These are phyloP conservation scores for Henricia sp. DNA, from an alignment of 53 echinoderm and acorn worm genomes.

Conservation along the genomic window DNA sequence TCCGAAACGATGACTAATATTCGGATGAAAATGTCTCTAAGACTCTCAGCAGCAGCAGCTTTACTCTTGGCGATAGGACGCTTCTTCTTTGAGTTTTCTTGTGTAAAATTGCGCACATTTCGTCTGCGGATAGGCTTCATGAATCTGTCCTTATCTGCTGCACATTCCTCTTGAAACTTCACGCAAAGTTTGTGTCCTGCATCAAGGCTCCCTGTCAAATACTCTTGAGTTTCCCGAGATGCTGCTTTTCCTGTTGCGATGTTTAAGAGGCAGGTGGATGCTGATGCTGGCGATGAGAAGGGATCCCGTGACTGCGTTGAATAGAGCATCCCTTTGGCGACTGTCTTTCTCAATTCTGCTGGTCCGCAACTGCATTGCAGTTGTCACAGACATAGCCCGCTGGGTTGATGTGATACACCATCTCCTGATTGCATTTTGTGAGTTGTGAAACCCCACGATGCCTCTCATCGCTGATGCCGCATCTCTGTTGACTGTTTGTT, in stretches of 20 bases:
- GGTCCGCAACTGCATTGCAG: constrained; percentile 21
- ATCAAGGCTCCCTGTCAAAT: constrained; percentile 14
- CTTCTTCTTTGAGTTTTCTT: constrained; percentile 22
- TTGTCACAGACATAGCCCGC: constrained; percentile 56
- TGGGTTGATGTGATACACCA: constrained; percentile 51
- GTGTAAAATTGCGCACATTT: constrained; percentile 21
- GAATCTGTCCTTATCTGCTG: background rate
- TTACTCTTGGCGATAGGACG: constrained; percentile 34
- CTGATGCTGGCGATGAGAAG: constrained; percentile 42
- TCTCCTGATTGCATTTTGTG: constrained; percentile 43
- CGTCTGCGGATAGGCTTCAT: constrained; percentile 32
- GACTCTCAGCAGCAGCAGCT: constrained; percentile 30
- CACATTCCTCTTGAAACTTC: too few species aligned
- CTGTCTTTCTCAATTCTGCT: constrained; percentile 43
- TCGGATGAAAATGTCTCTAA: constrained; percentile 41
- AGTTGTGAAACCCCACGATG: constrained; percentile 37
- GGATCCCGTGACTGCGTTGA: constrained; percentile 42
- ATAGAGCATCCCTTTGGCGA: background rate
- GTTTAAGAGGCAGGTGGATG: constrained; percentile 53
- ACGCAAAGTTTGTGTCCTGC: background rate
- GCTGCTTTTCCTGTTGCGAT: constrained; percentile 58
- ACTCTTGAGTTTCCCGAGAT: constrained; percentile 26
- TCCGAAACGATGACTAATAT: constrained; percentile 24
- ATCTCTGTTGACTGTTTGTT: constrained; percentile 72
- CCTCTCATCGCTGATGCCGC: constrained; percentile 69